Base-by-base conservation (phyloP, 2,888 invertebrate species). In the Xestia c-nigrum region DNA sequence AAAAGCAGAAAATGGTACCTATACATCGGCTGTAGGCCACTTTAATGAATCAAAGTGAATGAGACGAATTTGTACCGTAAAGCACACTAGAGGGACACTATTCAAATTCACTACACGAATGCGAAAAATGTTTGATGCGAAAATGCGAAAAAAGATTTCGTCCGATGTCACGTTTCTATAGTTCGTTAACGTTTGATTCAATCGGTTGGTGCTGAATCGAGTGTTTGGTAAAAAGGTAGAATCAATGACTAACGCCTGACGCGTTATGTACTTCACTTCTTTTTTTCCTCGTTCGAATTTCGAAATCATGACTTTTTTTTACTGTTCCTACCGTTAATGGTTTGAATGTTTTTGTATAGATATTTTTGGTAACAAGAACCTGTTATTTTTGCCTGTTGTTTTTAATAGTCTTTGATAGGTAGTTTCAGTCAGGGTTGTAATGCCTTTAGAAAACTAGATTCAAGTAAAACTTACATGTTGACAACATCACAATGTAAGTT, bases 131-230 rank as follows among this genome's bases (percentile, higher is more conserved):
- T 83, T 91, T 92, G 90, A 88, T 85, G 77, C 78, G 75, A 85
- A 80, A 69, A 83, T 80, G 78, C 59, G 82, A 90, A 92, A 92
- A 83, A 91, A 90, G 87, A 85, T 84, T 85, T 65, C 68, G 80
- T 59, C 83, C 80, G 86, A 84, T 89, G 89, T 90, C 90, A 90
- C 90, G 87, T 90, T 82, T 88, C 88, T 91, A 91, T 92, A 91
- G 92, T 92, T 92, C 92, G 92, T 92, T 92, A 92, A 87, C 91
- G 88, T 80, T 79, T 88, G 86, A 92, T 91, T 89, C 90, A 90
- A 91, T 89, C 88, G 87, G 82, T 81, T 83, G 85, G 81, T 88
- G 91, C 89, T 89, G 88, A 90, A 83, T 88, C 80, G 80, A 84
- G 84, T 85, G 89, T 88, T 88, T 89, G 79, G 76, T 85, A 80